Evolutionary conservation across 2,797 vertebrate species (phyloP).

Genomic region (Rhinella marina): DNA sequence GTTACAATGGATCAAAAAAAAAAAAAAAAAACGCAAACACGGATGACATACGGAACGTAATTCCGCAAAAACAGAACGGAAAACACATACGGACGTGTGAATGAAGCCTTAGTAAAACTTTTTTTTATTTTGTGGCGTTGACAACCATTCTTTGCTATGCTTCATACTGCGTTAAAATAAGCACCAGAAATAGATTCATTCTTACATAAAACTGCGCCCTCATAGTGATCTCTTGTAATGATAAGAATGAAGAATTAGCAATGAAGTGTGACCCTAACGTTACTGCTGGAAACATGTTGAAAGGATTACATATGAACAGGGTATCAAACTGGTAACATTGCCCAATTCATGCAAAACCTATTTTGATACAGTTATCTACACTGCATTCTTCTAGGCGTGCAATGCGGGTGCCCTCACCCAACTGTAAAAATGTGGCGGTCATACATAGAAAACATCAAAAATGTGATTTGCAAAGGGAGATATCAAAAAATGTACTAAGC

Average conservation of each 20-base stretch:
- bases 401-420: constrained; percentile 43
- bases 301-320: neutral
- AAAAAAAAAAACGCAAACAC: no score
- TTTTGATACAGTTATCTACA: constrained; percentile 38
- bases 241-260: constrained; percentile 1
- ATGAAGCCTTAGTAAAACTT: no score
- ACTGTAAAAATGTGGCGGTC: neutral
- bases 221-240: neutral
- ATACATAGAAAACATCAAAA: constrained; percentile 19
- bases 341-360: constrained; percentile 42
- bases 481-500: neutral
- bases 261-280: constrained; percentile 19
- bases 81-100: no score
- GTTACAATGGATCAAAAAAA: no score
- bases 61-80: no score
- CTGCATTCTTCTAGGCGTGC: constrained; percentile 23
- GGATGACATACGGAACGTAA: no score
- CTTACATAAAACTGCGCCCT: neutral
- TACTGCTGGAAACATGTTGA: constrained; percentile 27
- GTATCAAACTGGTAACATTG: neutral
- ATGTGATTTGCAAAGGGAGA: neutral
- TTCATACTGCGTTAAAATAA: no score
- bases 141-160: no score
- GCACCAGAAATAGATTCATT: neutral
- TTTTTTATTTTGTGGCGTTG: no score